Evolutionary conservation across 2,888 invertebrate genomes (phyloP), one percentile per base, ranked within the genome.

Genomic region (Drosophila mercatorum): DNA sequence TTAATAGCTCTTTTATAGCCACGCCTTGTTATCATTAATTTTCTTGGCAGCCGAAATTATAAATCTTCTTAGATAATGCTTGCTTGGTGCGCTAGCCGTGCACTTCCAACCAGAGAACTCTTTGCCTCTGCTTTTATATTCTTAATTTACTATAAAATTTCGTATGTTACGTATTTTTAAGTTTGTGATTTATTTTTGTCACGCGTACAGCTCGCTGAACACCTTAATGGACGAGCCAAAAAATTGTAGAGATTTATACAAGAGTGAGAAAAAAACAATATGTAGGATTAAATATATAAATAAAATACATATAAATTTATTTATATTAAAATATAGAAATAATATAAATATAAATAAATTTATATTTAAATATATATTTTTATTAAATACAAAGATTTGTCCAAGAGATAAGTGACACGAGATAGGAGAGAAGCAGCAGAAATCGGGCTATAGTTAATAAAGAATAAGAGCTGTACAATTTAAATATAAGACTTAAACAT

Each of bases 111-210:
- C 12, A 49, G 40, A 31, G 5, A 17, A 14, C 12, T 40, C 26
- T 53, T 26, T 26, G 2, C 49, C 4, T 40, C 26, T 17, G n/a
- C 5, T 40, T 31, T 17, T 47, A 8, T 40, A 43, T 46, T 51
- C 53, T 38, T 73, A 88, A 85, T 85, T 85, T 85, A 74, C 68
- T 70, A 74, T 78, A 75, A 80, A 85, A 83, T 79, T 72, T 73
- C 34, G 55, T 70, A 31, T 76, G 72, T 83, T 83, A 78, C 72
- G 77, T 85, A 74, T 78, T 80, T 82, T 79, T 79, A 67, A 80
- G 72, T 84, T 78, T 83, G 72, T 85, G 85, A 85, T 85, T 88
- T 85, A 85, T 85, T 85, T 85, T 88, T 72, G 79, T 81, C 85
- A 83, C 72, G 78, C 76, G 78, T 75, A 61, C 53, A 80, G 66